Conservation (phyloP, 2,113 vertebrate genomes). For the Steatornis caripensis region DNA sequence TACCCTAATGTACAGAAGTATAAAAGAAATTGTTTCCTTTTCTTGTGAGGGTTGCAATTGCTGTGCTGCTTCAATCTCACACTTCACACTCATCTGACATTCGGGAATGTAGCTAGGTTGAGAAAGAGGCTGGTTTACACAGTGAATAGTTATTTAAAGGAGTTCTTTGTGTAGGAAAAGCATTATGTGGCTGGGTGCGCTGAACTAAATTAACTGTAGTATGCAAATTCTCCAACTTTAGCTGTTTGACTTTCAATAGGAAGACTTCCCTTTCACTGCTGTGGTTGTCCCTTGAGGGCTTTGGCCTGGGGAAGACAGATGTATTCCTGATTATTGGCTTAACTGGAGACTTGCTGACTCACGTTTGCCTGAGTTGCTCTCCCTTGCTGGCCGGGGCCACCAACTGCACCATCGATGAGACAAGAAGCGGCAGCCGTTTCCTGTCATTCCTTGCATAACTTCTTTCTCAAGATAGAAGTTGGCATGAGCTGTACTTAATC, state of each 20-base stretch:
- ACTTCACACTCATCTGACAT: conserved; percentile 10
- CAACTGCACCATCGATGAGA: background rate
- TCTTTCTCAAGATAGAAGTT: background rate
- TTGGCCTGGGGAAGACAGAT: background rate
- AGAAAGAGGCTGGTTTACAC: conserved; percentile 6
- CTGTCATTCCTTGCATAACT: background rate
- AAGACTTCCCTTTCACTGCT: background rate
- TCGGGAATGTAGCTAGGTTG: background rate
- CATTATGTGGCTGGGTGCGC: background rate
- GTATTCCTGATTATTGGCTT: background rate
- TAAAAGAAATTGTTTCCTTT: conserved; percentile 57
- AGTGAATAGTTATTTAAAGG: conserved; percentile 15
- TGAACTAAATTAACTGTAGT: background rate
- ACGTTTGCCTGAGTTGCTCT: background rate
- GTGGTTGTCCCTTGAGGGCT: background rate
- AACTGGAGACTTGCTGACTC: background rate
- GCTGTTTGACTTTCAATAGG: background rate
- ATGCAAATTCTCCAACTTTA: background rate
- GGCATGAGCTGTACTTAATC: background rate
- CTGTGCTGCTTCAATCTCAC: conserved; percentile 33
- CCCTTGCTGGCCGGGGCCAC: background rate
- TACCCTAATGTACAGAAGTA: conserved; percentile 37
- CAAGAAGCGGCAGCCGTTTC: background rate
- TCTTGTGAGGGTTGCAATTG: conserved; percentile 25
- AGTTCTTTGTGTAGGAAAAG: background rate